phyloP scores from a whole-genome alignment of 2,113 vertebrate species.

The Amphiprion ocellaris region DNA sequence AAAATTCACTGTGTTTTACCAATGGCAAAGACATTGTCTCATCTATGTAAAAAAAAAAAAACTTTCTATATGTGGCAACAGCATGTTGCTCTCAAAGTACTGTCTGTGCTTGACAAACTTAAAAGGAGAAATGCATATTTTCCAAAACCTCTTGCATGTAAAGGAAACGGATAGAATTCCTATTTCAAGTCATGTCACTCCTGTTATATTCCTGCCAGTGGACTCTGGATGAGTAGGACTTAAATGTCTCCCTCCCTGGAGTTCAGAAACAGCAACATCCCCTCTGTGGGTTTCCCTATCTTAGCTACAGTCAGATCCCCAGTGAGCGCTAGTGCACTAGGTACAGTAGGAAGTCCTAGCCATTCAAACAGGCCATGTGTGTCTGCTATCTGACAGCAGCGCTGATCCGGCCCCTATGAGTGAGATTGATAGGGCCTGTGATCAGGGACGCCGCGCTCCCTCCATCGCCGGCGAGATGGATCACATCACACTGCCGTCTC shows the following conservation, averaged over 20 bases:
- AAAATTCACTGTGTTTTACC: not conserved
- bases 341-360: constrained; percentile 80
- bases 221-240: constrained; percentile 15
- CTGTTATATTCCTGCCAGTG: constrained; percentile 1
- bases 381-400: constrained; percentile 80
- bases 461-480: constrained; percentile 85
- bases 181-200: constrained; percentile 12
- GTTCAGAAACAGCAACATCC: constrained; percentile 43
- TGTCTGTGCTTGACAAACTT: not conserved
- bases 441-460: constrained; percentile 85
- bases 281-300: constrained; percentile 55
- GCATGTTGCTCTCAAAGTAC: not conserved
- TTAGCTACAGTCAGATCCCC: constrained; percentile 60
- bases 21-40: not conserved
- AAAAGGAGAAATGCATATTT: not conserved
- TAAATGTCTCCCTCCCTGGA: constrained; percentile 40
- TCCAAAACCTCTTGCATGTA: not conserved
- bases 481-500: constrained; percentile 84
- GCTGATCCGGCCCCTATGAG: constrained; percentile 85
- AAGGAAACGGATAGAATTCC: not conserved
- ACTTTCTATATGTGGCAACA: too few relatives aligned
- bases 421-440: constrained; percentile 87
- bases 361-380: constrained; percentile 73
- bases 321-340: constrained; percentile 60
- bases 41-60: too few relatives aligned